A percentile compares a stretch with the other conserved stretches of the same genome.
phyloP scores from a whole-genome alignment of 2,888 invertebrate species.

The Cepaea hortensis region DNA sequence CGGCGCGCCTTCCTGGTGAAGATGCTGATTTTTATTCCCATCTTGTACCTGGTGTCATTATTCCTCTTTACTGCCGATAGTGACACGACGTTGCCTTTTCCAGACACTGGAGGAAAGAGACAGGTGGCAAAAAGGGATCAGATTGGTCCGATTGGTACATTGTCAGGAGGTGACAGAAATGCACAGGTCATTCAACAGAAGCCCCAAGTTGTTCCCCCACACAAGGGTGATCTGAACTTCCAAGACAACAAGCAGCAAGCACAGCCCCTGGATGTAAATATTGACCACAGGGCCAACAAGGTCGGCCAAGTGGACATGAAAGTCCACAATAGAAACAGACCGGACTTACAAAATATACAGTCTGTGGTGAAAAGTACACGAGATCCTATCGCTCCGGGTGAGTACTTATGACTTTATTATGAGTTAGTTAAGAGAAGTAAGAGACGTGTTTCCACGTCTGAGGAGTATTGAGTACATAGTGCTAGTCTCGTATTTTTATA shows the following conservation, averaged over 20 bases:
- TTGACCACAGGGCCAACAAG: not conserved
- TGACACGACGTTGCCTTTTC: not conserved
- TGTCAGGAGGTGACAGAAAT: not conserved
- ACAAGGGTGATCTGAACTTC: not conserved
- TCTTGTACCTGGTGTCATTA: slow-evolving; percentile 84
- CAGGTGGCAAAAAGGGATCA: not conserved
- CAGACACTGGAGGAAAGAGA: not conserved
- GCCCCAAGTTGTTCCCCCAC: not conserved
- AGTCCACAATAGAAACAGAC: not conserved
- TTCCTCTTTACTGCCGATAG: slow-evolving; percentile 59
- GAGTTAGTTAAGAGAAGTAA: too few species aligned
- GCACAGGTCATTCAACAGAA: not conserved
- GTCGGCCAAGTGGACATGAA: not conserved
- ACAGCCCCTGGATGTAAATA: not conserved
- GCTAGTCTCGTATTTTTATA: too few species aligned
- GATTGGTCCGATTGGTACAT: not conserved
- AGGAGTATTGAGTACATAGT: too few species aligned
- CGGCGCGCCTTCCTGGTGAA: slow-evolving; percentile 87
- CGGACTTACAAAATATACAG: slow-evolving; percentile 2
- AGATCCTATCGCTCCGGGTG: slow-evolving; percentile 37
- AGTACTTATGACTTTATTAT: not conserved
- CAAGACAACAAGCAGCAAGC: too few species aligned
- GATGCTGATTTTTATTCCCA: slow-evolving; percentile 86
- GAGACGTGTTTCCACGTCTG: too few species aligned
- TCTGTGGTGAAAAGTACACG: not conserved